A percentile compares a stretch with the other conserved stretches of the same genome.
Conservation (phyloP, 2,888 invertebrate species). For the Pterobdella sp. region DNA sequence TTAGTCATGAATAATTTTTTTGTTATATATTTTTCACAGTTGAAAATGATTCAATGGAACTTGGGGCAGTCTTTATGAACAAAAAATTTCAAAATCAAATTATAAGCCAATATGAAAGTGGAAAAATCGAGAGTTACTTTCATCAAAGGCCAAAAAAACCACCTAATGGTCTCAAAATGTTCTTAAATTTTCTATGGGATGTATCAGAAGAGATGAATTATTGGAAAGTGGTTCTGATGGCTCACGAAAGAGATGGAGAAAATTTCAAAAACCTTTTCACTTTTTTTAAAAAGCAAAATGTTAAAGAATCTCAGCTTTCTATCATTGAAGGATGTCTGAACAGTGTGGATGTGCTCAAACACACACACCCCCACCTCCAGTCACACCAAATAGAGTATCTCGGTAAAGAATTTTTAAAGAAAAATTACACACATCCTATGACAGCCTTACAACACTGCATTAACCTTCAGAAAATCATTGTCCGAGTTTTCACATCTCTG, state of each 20-base stretch:
- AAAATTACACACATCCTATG: background rate
- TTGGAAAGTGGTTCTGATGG: slow-evolving; percentile 4
- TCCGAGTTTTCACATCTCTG: background rate
- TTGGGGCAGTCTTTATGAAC: slow-evolving; percentile 6
- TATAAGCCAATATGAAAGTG: too few species aligned
- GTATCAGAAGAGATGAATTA: slow-evolving; percentile 1
- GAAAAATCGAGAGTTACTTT: too few species aligned
- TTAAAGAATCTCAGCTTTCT: background rate
- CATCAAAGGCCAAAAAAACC: too few species aligned
- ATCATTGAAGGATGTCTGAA: slow-evolving; percentile 1
- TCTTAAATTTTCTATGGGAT: background rate
- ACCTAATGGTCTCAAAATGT: background rate
- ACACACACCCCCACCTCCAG: background rate
- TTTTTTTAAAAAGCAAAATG: background rate
- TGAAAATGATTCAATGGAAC: background rate
- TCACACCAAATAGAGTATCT: background rate
- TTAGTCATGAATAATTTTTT: too few species aligned
- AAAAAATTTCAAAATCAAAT: slow-evolving; percentile 1
- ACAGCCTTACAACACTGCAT: background rate
- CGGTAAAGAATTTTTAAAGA: background rate
- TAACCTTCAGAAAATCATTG: background rate
- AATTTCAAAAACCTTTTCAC: background rate
- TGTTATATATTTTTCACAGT: background rate
- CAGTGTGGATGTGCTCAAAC: background rate
- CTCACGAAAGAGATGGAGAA: background rate